Base-by-base conservation (phyloP, 2,888 invertebrate genomes). In the Tipula lateralis region DNA sequence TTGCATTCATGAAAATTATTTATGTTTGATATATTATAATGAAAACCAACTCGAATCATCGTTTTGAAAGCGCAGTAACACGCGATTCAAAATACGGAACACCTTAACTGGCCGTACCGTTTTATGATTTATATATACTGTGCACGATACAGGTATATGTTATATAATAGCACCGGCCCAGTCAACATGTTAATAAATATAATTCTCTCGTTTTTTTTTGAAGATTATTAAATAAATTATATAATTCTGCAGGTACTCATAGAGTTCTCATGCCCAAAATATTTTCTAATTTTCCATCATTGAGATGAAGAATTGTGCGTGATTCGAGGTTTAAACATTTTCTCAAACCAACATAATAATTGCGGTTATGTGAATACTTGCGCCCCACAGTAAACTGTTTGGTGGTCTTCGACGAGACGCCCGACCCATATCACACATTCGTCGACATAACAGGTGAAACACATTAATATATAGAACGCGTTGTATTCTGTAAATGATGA, bases 241-340 rank as follows among this genome's bases (percentile, higher is more conserved):
- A 32, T 66, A 66, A 66, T 66, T 66, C 66, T 66, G 29, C 82
- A 82, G 82, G 82, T 82, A 82, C 82, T 82, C 82, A 82, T 82
- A 82, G 32, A 82, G 82, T 82, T 82, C 82, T 82, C 82, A 82
- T 82, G 82, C 30, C n/a, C 82, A 82, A 82, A 82, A 82, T 30
- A 82, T 82, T 82, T 30, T 82, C 32, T 82, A 30, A 30, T 29
- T 82, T 82, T 30, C 29, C 30, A 82, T 30, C 30, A 16, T 82
- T 19, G 7, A 66, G 19, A 66, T 24, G 66, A 66, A 66, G n/a
- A n/a, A n/a, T n/a, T n/a, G 66, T 66, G 66, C 66, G 66, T 66
- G 66, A 66, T 66, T 66, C 2, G 24, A 66, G 6, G 24, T 66
- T 24, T 24, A 66, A 82, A 82, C 5, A 29, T 16, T 66, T 50